Conservation (phyloP, 64 coral and sea anemone genomes). For the Montipora foliosa region DNA sequence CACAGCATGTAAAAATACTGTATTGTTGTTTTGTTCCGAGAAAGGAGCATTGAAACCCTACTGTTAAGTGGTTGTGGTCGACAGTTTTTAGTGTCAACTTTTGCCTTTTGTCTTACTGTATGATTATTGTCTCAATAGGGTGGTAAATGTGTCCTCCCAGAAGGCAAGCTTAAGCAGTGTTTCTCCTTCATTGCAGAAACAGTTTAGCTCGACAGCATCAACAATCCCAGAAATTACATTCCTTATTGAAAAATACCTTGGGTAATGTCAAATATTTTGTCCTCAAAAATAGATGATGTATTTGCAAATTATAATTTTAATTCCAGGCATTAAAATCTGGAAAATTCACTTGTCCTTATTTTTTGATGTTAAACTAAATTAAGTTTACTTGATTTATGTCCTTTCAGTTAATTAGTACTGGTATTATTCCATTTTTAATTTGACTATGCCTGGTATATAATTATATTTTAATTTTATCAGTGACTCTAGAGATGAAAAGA, state of each 20-base stretch:
- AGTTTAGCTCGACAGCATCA: slow-evolving; percentile 78
- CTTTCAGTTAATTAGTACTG: too few species aligned
- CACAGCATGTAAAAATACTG: too few species aligned
- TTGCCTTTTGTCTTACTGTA: background rate
- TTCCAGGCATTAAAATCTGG: too few species aligned
- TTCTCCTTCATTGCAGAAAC: slow-evolving; percentile 53
- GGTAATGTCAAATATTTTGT: slow-evolving; percentile 17
- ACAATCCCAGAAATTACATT: slow-evolving; percentile 51
- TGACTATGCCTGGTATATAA: too few species aligned
- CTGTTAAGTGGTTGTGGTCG: too few species aligned
- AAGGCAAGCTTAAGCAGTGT: slow-evolving; percentile 72
- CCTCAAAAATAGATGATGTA: too few species aligned
- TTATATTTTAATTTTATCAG: slow-evolving; percentile 18
- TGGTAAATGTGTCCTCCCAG: slow-evolving; percentile 87
- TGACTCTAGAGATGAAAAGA: slow-evolving; percentile 74
- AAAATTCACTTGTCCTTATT: too few species aligned
- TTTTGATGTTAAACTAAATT: background rate
- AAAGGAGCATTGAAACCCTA: too few species aligned
- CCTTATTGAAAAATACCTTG: slow-evolving; percentile 81
- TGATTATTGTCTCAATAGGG: slow-evolving; percentile 15
- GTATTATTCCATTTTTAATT: background rate
- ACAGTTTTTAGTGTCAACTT: too few species aligned
- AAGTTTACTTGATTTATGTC: background rate
- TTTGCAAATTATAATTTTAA: too few species aligned
- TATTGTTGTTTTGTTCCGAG: too few species aligned